These are phyloP conservation scores for Caenorhabditis brenneri DNA, from an alignment of 1,140 invertebrate genomes.

Conservation along the genomic window DNA sequence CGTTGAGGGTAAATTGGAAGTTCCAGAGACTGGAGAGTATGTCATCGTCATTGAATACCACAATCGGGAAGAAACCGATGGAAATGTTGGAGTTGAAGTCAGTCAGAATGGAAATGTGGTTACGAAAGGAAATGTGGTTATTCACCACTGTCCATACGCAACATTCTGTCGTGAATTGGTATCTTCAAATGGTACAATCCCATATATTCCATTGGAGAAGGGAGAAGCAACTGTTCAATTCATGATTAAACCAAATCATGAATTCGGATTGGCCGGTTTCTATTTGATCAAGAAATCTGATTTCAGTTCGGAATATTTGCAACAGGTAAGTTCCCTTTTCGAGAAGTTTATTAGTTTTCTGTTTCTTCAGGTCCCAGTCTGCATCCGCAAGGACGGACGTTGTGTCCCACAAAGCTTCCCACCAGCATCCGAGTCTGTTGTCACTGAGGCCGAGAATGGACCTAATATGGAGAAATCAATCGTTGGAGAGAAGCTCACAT, in stretches of 20 bases:
- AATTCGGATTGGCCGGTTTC: conserved; percentile 72
- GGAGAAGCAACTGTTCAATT: conserved; percentile 72
- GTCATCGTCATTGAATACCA: conserved; percentile 82
- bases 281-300: conserved; percentile 81
- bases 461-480: conserved; percentile 73
- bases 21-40: conserved; percentile 79
- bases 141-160: conserved; percentile 64
- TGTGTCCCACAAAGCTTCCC: conserved; percentile 81
- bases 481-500: conserved; percentile 68
- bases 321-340: too few relatives aligned
- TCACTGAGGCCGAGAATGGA: conserved; percentile 64
- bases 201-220: conserved; percentile 77
- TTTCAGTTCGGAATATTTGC: conserved; percentile 86
- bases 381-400: conserved; percentile 79
- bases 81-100: conserved; percentile 71
- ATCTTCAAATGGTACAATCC: conserved; percentile 79
- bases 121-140: conserved; percentile 67
- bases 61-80: conserved; percentile 73
- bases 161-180: conserved; percentile 86
- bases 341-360: too few relatives aligned
- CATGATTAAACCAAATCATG: conserved; percentile 58
- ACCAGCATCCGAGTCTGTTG: conserved; percentile 79
- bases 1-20: conserved; percentile 79
- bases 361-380: too few relatives aligned
- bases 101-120: conserved; percentile 54